Percentiles rank a stretch among this genome's conserved stretches.
These are phyloP conservation scores for Alloscopus bannaensis DNA, from an alignment of 2,888 invertebrate species.

Conservation along the genomic window DNA sequence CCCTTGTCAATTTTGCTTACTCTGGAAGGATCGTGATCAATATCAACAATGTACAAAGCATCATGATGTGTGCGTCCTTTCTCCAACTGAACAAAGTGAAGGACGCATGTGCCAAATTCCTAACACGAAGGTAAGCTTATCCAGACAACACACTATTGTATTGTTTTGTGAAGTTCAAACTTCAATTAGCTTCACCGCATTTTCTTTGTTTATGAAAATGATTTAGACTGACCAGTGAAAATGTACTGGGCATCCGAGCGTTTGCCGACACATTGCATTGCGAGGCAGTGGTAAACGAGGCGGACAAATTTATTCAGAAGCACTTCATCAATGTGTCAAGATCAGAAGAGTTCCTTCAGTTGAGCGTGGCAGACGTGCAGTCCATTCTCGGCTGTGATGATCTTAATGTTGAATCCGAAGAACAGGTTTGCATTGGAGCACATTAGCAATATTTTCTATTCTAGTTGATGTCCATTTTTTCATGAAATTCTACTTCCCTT, in stretches of 20 bases:
- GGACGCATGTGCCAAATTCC: conserved; percentile 88
- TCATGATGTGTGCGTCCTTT: conserved; percentile 90
- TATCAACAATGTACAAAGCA: conserved; percentile 87
- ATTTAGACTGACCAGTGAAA: conserved; percentile 84
- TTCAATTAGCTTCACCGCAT: not conserved
- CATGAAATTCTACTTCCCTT: not conserved
- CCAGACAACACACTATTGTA: too few relatives aligned
- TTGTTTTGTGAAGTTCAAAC: not conserved
- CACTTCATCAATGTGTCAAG: conserved; percentile 86
- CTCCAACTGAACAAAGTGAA: conserved; percentile 86
- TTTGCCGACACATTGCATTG: conserved; percentile 89
- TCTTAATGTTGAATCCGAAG: conserved; percentile 85
- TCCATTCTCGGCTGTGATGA: conserved; percentile 86
- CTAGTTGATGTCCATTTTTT: not conserved
- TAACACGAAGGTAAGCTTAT: conserved; percentile 83
- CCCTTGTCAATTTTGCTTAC: conserved; percentile 90
- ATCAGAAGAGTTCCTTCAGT: conserved; percentile 85
- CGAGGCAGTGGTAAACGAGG: conserved; percentile 82
- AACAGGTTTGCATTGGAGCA: conserved; percentile 77
- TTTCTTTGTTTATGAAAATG: too few relatives aligned
- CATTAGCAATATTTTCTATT: not conserved
- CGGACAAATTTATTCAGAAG: conserved; percentile 87
- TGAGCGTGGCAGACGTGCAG: conserved; percentile 81
- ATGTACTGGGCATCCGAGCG: conserved; percentile 86
- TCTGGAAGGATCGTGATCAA: conserved; percentile 86